Evolutionary conservation across 2,797 vertebrate species (phyloP).

Genomic region (Trachops cirrhosus): DNA sequence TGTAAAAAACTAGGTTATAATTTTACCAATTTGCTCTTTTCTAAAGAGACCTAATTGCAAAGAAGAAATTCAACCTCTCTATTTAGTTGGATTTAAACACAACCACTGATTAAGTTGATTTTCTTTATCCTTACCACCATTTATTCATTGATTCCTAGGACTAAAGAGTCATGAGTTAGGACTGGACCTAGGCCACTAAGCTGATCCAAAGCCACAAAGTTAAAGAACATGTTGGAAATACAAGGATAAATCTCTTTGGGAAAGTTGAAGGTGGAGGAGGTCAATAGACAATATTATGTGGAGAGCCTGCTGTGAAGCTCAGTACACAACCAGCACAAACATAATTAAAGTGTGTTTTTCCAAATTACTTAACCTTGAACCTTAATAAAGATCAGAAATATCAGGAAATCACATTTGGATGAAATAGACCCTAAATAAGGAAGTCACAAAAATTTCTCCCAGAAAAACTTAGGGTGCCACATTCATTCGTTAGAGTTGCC

Average conservation of each 20-base stretch:
- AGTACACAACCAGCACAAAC: background rate
- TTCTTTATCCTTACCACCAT: background rate
- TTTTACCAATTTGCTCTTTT: background rate
- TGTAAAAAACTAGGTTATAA: background rate
- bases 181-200: background rate
- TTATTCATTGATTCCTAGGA: background rate
- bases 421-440: background rate
- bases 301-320: background rate
- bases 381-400: conserved; percentile 17
- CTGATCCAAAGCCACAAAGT: background rate
- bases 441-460: background rate
- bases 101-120: background rate
- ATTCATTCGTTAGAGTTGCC: background rate
- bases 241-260: background rate
- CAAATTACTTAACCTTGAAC: background rate
- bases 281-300: background rate
- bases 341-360: background rate
- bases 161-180: background rate
- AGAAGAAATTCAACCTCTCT: background rate
- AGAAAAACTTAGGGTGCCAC: background rate
- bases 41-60: background rate
- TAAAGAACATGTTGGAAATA: background rate
- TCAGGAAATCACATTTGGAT: background rate
- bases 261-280: background rate
- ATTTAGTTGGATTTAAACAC: background rate